These are phyloP conservation scores for Dipodomys merriami DNA, from an alignment of 2,113 vertebrate species.

Conservation along the genomic window DNA sequence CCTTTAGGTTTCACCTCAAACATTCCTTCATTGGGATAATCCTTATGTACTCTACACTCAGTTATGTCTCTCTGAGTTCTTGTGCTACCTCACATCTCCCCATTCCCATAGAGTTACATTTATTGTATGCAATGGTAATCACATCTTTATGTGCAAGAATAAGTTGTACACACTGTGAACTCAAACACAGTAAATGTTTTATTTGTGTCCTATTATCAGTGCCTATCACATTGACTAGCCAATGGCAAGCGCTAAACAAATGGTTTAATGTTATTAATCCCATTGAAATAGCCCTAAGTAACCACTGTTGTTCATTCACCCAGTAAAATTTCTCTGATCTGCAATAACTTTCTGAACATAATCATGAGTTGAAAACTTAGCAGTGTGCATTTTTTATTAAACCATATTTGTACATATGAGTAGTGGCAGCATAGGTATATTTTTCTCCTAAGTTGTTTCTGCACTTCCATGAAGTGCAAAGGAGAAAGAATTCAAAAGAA, in stretches of 20 bases:
- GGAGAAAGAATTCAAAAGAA: constrained; percentile 19
- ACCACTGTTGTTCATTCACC: neutral
- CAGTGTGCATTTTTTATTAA: constrained; percentile 6
- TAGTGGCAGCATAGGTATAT: neutral
- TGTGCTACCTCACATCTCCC: neutral
- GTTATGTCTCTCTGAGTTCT: neutral
- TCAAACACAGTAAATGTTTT: constrained; percentile 7
- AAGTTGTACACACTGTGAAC: neutral
- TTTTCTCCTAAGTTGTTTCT: neutral
- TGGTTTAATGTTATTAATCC: neutral
- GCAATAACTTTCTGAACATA: neutral
- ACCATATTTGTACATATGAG: neutral
- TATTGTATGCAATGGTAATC: neutral
- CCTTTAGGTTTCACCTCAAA: constrained; percentile 10
- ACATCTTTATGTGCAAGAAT: neutral
- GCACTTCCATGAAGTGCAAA: neutral
- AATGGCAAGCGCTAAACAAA: neutral
- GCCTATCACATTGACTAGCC: neutral
- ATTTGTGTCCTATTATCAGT: neutral
- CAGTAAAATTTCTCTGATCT: neutral
- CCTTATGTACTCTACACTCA: neutral
- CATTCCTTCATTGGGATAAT: neutral
- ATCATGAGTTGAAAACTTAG: neutral
- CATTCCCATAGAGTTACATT: neutral
- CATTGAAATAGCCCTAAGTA: neutral